Evolutionary conservation across 23 tunicate species (phyloP).

Genomic region (Trididemnum clinides): DNA sequence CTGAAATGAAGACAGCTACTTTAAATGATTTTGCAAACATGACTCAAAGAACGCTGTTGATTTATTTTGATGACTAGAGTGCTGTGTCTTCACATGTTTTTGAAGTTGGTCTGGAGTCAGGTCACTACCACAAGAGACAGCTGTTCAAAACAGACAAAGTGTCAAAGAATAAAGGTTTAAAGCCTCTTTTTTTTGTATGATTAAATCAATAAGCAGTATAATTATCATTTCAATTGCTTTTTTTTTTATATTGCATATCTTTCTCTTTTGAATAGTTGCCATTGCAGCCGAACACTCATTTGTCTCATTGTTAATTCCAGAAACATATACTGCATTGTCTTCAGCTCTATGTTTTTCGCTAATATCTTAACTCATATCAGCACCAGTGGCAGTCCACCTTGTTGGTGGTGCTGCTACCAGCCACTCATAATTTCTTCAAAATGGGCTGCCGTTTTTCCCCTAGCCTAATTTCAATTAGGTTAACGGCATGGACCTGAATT

Average conservation of each 20-base stretch:
- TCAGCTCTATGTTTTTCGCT: not conserved
- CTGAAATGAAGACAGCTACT: no score
- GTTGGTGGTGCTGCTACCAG: no score
- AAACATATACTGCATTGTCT: not conserved
- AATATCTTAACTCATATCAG: not conserved
- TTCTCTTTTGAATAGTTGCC: not conserved
- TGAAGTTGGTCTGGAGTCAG: not conserved
- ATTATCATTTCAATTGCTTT: not conserved
- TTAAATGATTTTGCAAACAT: no score
- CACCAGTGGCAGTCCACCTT: not conserved
- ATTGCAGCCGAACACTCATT: not conserved
- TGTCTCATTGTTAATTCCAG: no score
- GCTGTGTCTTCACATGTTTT: not conserved
- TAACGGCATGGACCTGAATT: no score
- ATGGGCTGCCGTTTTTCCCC: no score
- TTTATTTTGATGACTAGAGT: not conserved
- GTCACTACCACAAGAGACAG: not conserved
- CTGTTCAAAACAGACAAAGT: not conserved
- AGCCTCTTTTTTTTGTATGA: not conserved
- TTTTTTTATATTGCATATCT: not conserved
- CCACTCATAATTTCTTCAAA: no score
- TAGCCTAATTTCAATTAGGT: no score
- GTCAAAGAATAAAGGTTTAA: not conserved
- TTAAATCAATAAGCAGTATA: not conserved
- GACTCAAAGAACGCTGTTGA: not conserved